A percentile compares a stretch with the other conserved stretches of the same genome.
These are phyloP conservation scores for Lophius piscatorius DNA, from an alignment of 2,113 vertebrate genomes.

Conservation along the genomic window DNA sequence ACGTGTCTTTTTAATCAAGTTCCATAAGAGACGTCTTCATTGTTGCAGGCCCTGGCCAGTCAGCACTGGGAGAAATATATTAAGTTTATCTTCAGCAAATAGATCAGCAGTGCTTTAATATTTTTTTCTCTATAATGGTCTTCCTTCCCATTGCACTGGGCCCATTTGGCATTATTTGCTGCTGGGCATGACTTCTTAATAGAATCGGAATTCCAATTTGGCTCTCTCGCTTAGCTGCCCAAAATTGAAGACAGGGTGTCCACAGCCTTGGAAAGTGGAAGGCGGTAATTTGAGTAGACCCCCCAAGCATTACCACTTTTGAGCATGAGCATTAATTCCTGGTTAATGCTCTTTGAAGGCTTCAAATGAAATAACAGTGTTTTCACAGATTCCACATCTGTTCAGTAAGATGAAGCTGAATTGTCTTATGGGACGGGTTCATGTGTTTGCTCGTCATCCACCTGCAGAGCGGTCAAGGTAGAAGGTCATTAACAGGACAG, in stretches of 20 bases:
- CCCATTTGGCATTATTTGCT: slow-evolving; percentile 80
- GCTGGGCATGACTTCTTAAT: slow-evolving; percentile 80
- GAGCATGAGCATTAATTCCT: slow-evolving; percentile 69
- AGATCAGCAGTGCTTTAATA: slow-evolving; percentile 75
- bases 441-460: slow-evolving; percentile 37
- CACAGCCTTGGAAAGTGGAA: slow-evolving; percentile 68
- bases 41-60: slow-evolving; percentile 64
- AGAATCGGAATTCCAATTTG: slow-evolving; percentile 81
- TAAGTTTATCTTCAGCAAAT: slow-evolving; percentile 80
- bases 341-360: slow-evolving; percentile 55
- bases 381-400: slow-evolving; percentile 28
- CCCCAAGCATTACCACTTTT: slow-evolving; percentile 65
- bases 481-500: slow-evolving; percentile 42
- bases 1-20: slow-evolving; percentile 77
- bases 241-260: slow-evolving; percentile 80
- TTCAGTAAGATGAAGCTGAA: slow-evolving; percentile 33
- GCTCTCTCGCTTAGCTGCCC: slow-evolving; percentile 75
- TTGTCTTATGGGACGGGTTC: slow-evolving; percentile 39
- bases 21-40: slow-evolving; percentile 72
- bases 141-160: slow-evolving; percentile 70
- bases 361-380: slow-evolving; percentile 46
- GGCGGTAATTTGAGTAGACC: slow-evolving; percentile 70
- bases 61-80: slow-evolving; percentile 74
- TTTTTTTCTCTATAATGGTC: slow-evolving; percentile 74
- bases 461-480: slow-evolving; percentile 55